Conservation (phyloP, 1,140 invertebrate genomes). For the Scaptomyza graminum region DNA sequence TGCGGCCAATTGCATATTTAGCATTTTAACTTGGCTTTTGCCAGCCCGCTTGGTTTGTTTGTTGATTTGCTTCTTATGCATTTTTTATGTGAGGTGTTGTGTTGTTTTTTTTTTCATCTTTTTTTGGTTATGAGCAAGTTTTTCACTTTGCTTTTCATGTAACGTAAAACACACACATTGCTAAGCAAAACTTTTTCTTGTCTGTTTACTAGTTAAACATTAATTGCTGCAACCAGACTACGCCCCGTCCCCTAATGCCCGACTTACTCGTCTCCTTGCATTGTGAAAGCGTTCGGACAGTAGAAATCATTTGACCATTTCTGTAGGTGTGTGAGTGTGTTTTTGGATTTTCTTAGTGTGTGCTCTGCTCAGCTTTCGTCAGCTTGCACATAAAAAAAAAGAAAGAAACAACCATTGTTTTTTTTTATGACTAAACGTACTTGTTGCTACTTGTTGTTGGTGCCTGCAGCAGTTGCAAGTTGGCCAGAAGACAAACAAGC, state of each 20-base stretch:
- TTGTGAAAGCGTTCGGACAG: slow-evolving; percentile 73
- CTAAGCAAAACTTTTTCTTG: slow-evolving; percentile 71
- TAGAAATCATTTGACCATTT: slow-evolving; percentile 80
- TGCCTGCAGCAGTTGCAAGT: slow-evolving; percentile 47
- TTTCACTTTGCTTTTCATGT: slow-evolving; percentile 59
- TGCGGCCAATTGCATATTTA: slow-evolving; percentile 43
- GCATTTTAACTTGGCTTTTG: slow-evolving; percentile 17
- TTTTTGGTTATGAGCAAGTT: slow-evolving; percentile 43
- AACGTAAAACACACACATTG: slow-evolving; percentile 39
- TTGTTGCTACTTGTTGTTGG: slow-evolving; percentile 11
- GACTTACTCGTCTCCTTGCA: slow-evolving; percentile 9
- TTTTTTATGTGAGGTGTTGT: neutral
- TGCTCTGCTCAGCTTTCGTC: slow-evolving; percentile 69
- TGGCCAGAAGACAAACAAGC: slow-evolving; percentile 38
- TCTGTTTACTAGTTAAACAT: slow-evolving; percentile 76
- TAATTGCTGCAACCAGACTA: slow-evolving; percentile 58
- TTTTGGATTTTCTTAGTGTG: slow-evolving; percentile 18
- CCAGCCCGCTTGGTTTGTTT: slow-evolving; percentile 17
- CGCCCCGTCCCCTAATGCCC: slow-evolving; percentile 22
- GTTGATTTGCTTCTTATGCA: slow-evolving; percentile 14
- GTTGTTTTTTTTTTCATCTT: slow-evolving; percentile 19
- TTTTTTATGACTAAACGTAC: slow-evolving; percentile 29
- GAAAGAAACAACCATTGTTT: slow-evolving; percentile 53
- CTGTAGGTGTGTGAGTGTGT: slow-evolving; percentile 18
- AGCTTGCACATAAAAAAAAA: slow-evolving; percentile 54